Evolutionary conservation across 2,113 vertebrate species (phyloP).

Genomic region (Ammodytes dubius): DNA sequence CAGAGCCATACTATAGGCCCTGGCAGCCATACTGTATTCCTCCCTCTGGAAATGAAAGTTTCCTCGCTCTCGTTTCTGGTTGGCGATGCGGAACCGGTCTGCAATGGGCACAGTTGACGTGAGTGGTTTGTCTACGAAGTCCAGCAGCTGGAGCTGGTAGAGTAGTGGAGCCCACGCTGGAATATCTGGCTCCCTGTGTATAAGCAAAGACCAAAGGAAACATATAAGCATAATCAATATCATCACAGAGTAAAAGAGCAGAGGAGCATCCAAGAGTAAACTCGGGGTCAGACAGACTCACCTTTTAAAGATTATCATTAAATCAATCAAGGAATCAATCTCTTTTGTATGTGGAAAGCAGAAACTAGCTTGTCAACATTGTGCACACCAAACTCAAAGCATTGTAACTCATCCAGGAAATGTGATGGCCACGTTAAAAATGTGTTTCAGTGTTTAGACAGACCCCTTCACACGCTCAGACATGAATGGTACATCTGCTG

Average conservation of each 20-base stretch:
- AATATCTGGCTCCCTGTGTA: constrained; percentile 85
- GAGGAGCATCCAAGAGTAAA: neutral
- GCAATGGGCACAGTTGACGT: constrained; percentile 75
- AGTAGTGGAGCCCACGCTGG: constrained; percentile 86
- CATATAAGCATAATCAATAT: constrained; percentile 15
- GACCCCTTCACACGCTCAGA: neutral
- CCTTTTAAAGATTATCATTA: neutral
- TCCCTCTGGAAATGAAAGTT: constrained; percentile 90
- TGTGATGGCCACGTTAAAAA: neutral
- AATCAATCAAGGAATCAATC: constrained; percentile 13
- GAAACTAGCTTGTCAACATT: neutral
- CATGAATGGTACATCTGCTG: neutral
- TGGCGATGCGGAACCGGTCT: constrained; percentile 85
- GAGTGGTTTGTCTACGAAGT: constrained; percentile 83
- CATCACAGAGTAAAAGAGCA: neutral
- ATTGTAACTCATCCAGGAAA: neutral
- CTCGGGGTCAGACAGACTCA: too few relatives aligned
- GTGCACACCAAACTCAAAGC: neutral
- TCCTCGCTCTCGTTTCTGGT: constrained; percentile 88
- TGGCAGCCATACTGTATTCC: constrained; percentile 84
- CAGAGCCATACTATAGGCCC: constrained; percentile 87
- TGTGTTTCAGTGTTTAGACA: neutral
- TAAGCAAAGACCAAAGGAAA: constrained; percentile 48
- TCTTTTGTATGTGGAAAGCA: constrained; percentile 5
- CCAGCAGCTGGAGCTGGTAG: constrained; percentile 87